These are phyloP conservation scores for Sitta europaea DNA, from an alignment of 2,113 vertebrate species.

Conservation along the genomic window DNA sequence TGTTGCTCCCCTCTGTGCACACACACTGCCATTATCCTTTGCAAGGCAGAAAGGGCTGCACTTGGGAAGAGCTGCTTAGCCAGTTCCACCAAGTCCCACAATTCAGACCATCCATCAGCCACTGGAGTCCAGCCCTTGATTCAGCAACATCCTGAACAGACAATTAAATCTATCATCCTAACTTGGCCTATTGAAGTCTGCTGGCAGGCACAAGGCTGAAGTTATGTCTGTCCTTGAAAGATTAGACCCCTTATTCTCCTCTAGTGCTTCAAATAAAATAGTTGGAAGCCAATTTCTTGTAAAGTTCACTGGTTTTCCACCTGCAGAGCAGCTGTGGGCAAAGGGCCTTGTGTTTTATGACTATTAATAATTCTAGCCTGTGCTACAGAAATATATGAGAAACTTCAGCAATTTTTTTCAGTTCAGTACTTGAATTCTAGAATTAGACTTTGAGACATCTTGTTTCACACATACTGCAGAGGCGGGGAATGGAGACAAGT, in stretches of 20 bases:
- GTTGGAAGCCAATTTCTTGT: constrained; percentile 47
- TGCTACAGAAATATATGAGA: constrained; percentile 20
- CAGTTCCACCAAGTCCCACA: not conserved
- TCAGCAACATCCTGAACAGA: not conserved
- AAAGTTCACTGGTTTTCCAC: constrained; percentile 13
- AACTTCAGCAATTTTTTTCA: constrained; percentile 50
- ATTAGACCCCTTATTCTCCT: constrained; percentile 15
- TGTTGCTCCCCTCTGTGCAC: not conserved
- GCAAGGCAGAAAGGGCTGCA: not conserved
- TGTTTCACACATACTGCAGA: constrained; percentile 56
- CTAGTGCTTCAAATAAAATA: constrained; percentile 42
- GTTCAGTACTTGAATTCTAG: constrained; percentile 47
- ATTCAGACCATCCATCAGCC: not conserved
- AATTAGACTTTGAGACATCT: constrained; percentile 66
- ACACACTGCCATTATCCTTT: not conserved
- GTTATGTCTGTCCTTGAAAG: constrained; percentile 32
- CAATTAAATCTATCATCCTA: constrained; percentile 5
- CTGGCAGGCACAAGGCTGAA: constrained; percentile 14
- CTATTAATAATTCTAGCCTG: constrained; percentile 47
- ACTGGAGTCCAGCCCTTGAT: not conserved
- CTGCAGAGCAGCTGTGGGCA: constrained; percentile 32
- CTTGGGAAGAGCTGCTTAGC: not conserved
- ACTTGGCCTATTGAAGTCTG: not conserved
- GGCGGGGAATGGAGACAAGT: constrained; percentile 46
- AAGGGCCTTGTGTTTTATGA: constrained; percentile 37